Percentiles rank a stretch among this genome's conserved stretches.
phyloP scores from a whole-genome alignment of 2,888 invertebrate species.

The Hydrotaea diabolus region DNA sequence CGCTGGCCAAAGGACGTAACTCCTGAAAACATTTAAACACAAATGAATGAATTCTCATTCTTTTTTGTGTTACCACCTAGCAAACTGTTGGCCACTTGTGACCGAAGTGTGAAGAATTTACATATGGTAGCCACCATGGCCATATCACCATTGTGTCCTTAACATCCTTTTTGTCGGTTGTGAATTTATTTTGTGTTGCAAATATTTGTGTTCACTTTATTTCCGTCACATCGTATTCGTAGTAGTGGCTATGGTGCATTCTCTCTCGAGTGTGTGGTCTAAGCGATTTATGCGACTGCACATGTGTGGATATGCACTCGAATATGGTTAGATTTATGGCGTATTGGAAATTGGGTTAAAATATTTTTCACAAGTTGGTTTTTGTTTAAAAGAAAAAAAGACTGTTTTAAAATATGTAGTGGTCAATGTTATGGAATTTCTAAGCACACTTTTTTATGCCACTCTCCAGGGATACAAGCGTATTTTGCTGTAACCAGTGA shows the following conservation, averaged over 20 bases:
- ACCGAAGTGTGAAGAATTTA: not conserved
- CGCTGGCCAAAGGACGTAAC: no score
- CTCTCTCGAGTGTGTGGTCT: not conserved
- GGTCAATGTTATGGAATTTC: no score
- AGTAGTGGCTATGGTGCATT: not conserved
- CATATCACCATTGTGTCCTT: constrained; percentile 2
- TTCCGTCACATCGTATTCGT: not conserved
- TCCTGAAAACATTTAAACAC: no score
- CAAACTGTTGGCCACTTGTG: no score
- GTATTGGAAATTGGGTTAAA: constrained; percentile 26
- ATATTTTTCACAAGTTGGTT: not conserved
- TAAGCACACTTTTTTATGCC: no score
- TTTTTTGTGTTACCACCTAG: no score
- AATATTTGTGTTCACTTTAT: constrained; percentile 7
- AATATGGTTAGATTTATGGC: not conserved
- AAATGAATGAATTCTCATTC: no score
- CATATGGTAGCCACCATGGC: not conserved
- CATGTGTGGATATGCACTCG: not conserved
- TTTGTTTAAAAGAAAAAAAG: no score
- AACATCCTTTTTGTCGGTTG: constrained; percentile 1
- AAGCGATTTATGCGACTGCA: not conserved
- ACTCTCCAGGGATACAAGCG: no score
- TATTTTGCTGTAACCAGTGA: no score
- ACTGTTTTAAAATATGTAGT: no score
- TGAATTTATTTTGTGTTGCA: not conserved